Evolutionary conservation across 2,797 vertebrate species (phyloP).

Genomic region (Hippoglossus hippoglossus): DNA sequence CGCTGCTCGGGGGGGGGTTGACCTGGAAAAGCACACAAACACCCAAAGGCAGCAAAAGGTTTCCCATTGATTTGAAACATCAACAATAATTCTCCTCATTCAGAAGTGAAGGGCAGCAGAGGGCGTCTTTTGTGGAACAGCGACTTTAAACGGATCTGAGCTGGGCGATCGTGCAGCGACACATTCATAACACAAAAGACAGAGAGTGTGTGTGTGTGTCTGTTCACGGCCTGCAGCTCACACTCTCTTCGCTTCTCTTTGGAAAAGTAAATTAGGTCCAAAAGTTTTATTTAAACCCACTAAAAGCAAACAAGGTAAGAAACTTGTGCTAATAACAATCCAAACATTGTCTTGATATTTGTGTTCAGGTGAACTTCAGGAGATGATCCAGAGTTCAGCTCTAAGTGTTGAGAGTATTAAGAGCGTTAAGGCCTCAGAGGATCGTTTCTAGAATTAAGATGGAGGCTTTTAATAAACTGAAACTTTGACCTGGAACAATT

Average conservation of each 20-base stretch:
- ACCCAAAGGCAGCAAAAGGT: not conserved
- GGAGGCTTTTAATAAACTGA: no score
- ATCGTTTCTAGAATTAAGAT: no score
- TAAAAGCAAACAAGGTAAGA: no score
- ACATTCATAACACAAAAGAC: not conserved
- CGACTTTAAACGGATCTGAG: not conserved
- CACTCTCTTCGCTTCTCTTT: not conserved
- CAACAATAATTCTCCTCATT: not conserved
- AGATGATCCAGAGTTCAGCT: no score
- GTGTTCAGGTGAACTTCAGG: no score
- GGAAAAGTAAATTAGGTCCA: not conserved
- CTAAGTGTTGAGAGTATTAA: no score
- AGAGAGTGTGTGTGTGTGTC: no score
- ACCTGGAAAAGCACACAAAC: conserved; percentile 15
- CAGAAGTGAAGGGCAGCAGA: no score
- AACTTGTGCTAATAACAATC: no score
- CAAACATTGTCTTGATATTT: no score
- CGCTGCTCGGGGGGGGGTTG: not conserved
- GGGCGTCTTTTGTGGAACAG: not conserved
- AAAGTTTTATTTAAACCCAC: not conserved
- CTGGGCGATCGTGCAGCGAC: not conserved
- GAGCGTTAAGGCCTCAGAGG: no score
- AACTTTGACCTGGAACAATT: no score
- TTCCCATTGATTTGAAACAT: conserved; percentile 10
- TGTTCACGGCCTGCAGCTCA: not conserved